phyloP scores from a whole-genome alignment of 2,888 invertebrate genomes.

The Conistra vaccinii region DNA sequence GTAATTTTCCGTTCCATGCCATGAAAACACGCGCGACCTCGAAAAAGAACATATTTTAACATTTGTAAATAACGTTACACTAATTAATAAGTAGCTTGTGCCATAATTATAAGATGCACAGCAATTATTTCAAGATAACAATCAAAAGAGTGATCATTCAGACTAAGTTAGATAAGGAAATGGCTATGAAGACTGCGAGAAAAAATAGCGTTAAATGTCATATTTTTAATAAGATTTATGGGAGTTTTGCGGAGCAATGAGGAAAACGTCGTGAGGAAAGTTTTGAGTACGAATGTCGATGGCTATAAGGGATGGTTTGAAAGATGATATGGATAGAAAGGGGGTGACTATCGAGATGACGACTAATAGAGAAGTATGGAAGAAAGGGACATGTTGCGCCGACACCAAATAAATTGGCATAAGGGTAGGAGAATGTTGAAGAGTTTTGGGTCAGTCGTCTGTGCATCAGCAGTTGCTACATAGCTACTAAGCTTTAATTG shows the following conservation, averaged over 20 bases:
- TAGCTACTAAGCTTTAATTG: not conserved
- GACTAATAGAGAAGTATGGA: no score
- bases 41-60: conserved; percentile 46
- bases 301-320: no score
- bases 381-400: no score
- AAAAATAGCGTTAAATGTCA: not conserved
- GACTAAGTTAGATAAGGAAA: conserved; percentile 21
- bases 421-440: no score
- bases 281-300: no score
- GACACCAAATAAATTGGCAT: no score
- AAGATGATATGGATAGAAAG: no score
- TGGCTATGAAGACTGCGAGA: conserved; percentile 40
- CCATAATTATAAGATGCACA: conserved; percentile 54
- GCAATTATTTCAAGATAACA: conserved; percentile 58
- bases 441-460: not conserved
- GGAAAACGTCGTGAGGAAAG: no score
- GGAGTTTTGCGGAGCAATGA: no score
- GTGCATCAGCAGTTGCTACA: no score
- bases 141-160: conserved; percentile 58
- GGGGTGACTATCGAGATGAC: no score
- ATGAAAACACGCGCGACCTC: conserved; percentile 58
- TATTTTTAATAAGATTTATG: not conserved
- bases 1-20: conserved; percentile 55
- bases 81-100: conserved; percentile 59
- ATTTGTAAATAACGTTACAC: conserved; percentile 54